phyloP scores from a whole-genome alignment of 1,140 invertebrate species.

The Ladona fulva region DNA sequence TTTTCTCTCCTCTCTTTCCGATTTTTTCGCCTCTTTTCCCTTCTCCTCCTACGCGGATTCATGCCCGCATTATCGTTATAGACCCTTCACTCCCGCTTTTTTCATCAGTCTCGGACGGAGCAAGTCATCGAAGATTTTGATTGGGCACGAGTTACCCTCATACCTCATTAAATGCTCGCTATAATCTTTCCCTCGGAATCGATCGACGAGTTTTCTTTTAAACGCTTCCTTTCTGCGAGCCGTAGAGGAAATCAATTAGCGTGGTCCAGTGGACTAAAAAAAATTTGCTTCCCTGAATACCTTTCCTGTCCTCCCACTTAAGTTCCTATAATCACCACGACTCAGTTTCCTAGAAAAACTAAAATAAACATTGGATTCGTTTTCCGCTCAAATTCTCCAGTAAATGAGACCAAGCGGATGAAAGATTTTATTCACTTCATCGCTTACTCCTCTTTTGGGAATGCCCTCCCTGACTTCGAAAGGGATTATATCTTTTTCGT shows the following conservation, averaged over 20 bases:
- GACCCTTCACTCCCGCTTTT: background rate
- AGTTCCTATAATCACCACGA: background rate
- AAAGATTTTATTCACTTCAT: background rate
- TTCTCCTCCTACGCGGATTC: background rate
- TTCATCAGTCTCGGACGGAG: background rate
- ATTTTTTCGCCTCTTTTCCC: background rate
- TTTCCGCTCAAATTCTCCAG: background rate
- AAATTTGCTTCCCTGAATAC: background rate
- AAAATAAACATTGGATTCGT: background rate
- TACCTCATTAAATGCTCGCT: background rate
- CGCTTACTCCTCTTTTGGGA: background rate
- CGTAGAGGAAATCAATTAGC: background rate
- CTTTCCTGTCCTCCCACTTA: too few species aligned
- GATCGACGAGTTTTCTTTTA: background rate
- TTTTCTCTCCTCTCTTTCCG: background rate
- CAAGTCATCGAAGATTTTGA: background rate
- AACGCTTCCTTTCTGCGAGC: background rate
- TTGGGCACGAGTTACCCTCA: background rate
- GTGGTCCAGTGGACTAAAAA: background rate
- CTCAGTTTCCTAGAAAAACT: background rate
- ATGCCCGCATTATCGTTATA: background rate
- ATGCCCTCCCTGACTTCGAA: too few species aligned
- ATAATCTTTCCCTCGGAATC: background rate
- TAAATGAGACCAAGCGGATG: background rate
- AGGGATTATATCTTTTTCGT: too few species aligned